phyloP scores from a whole-genome alignment of 1,140 invertebrate genomes.

The Diorhabda sublineata region DNA sequence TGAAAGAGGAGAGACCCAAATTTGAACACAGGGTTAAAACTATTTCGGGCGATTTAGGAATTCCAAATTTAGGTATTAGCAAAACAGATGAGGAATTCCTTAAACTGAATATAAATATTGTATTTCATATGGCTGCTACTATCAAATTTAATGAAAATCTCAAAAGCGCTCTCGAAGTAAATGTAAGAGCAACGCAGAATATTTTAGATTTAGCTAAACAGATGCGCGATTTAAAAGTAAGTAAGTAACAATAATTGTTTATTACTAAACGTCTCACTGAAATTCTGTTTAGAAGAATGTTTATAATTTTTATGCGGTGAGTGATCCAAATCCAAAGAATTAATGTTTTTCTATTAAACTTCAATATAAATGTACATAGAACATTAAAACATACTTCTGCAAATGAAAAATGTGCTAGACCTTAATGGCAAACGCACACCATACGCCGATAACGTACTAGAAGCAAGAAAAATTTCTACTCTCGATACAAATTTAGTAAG shows the following conservation, averaged over 20 bases:
- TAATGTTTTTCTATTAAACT: too few relatives aligned
- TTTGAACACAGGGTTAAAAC: conserved; percentile 43
- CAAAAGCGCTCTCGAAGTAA: conserved; percentile 55
- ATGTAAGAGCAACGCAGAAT: conserved; percentile 57
- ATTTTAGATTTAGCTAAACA: conserved; percentile 56
- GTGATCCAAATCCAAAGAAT: too few relatives aligned
- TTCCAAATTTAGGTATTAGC: conserved; percentile 56
- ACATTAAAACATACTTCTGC: too few relatives aligned
- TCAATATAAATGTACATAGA: too few relatives aligned
- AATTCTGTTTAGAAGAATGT: too few relatives aligned
- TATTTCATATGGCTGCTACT: conserved; percentile 86
- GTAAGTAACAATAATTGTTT: not conserved
- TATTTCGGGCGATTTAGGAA: conserved; percentile 45
- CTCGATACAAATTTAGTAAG: too few relatives aligned
- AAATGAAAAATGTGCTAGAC: too few relatives aligned
- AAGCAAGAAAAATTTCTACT: too few relatives aligned
- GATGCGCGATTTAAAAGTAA: conserved; percentile 58
- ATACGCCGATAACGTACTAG: too few relatives aligned
- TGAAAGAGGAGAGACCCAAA: conserved; percentile 34
- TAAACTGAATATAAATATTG: conserved; percentile 58
- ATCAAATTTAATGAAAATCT: conserved; percentile 81
- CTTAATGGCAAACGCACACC: too few relatives aligned
- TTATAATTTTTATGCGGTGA: too few relatives aligned
- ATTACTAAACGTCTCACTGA: too few relatives aligned
- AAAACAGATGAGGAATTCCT: conserved; percentile 53